phyloP scores from a whole-genome alignment of 2,888 invertebrate species.

The Graphium colonna region DNA sequence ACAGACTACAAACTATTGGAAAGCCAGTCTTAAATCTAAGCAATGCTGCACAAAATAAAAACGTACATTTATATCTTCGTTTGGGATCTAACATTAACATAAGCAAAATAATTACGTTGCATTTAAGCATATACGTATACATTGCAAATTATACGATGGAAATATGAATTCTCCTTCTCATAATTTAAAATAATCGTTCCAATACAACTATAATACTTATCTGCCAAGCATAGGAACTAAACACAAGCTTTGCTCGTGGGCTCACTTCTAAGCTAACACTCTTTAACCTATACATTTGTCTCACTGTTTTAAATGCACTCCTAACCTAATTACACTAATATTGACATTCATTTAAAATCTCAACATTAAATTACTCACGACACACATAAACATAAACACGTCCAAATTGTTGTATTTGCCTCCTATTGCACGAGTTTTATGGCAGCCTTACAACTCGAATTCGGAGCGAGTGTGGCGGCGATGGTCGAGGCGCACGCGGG shows the following conservation, averaged over 20 bases:
- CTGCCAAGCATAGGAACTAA: slow-evolving; percentile 73
- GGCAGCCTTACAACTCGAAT: slow-evolving; percentile 63
- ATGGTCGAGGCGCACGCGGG: slow-evolving; percentile 66
- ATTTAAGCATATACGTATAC: too few species aligned
- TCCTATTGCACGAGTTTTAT: too few species aligned
- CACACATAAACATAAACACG: slow-evolving; percentile 44
- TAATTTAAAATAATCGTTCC: too few species aligned
- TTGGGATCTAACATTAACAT: too few species aligned
- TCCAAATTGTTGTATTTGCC: slow-evolving; percentile 40
- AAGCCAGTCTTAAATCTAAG: slow-evolving; percentile 1
- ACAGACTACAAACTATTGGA: not conserved
- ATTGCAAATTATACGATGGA: too few species aligned
- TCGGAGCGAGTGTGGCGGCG: slow-evolving; percentile 76
- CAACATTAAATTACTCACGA: too few species aligned
- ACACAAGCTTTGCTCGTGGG: slow-evolving; percentile 73
- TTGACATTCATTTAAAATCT: slow-evolving; percentile 34
- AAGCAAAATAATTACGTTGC: too few species aligned
- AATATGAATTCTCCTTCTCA: too few species aligned
- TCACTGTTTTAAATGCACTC: slow-evolving; percentile 28
- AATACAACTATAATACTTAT: slow-evolving; percentile 33
- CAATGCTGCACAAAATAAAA: not conserved
- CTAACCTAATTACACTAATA: slow-evolving; percentile 34
- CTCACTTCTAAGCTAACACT: slow-evolving; percentile 25
- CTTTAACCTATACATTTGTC: not conserved
- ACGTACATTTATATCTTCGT: too few species aligned